A percentile compares a stretch with the other conserved stretches of the same genome.
Evolutionary conservation across 2,113 vertebrate species (phyloP).

Genomic region (Sterrhoptilus dennistouni): DNA sequence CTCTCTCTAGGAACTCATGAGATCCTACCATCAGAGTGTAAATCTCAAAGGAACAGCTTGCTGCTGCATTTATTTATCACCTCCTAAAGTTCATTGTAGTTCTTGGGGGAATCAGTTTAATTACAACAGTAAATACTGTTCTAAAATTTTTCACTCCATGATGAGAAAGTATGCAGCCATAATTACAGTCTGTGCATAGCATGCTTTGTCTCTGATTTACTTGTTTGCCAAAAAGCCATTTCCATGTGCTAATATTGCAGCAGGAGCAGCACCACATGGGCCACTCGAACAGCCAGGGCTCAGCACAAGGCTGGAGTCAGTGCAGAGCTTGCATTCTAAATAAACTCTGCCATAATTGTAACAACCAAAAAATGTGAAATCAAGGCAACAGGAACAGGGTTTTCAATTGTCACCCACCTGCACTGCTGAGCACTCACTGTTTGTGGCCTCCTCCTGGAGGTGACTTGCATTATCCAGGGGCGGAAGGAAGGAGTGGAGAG

Average conservation of each 20-base stretch:
- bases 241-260: background rate
- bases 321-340: background rate
- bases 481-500: background rate
- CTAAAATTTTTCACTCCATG: background rate
- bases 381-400: background rate
- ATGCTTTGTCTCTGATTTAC: conserved; percentile 42
- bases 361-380: background rate
- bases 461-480: background rate
- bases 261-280: background rate
- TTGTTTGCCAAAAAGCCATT: conserved; percentile 35
- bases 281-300: background rate
- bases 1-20: background rate
- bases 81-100: conserved; percentile 50
- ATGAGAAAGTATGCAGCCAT: conserved; percentile 9
- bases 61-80: conserved; percentile 55
- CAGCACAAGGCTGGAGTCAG: background rate
- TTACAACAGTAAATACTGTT: conserved; percentile 53
- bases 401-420: background rate
- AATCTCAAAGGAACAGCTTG: conserved; percentile 61
- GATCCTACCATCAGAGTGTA: conserved; percentile 34
- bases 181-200: conserved; percentile 36
- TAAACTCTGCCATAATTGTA: background rate
- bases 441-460: background rate
- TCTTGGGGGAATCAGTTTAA: conserved; percentile 61
- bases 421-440: background rate